phyloP scores from a whole-genome alignment of 2,797 vertebrate genomes.

The Pyrocephalus nanus region DNA sequence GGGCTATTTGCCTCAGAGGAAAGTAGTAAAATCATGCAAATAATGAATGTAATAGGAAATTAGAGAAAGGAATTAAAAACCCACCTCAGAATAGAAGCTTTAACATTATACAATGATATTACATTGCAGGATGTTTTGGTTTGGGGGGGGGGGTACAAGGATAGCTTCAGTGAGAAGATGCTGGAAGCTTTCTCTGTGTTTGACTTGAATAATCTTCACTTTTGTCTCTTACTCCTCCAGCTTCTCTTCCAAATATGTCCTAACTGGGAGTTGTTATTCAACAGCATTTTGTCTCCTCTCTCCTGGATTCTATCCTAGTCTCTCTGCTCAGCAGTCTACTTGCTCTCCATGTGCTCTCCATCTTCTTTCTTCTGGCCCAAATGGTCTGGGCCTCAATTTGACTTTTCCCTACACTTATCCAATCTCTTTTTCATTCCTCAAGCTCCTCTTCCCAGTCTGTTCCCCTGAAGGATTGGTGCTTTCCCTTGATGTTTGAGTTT shows the following conservation, averaged over 20 bases:
- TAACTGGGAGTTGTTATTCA: neutral
- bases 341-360: neutral
- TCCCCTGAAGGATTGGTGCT: neutral
- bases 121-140: neutral
- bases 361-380: neutral
- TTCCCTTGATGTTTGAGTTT: neutral
- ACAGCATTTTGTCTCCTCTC: neutral
- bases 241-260: neutral
- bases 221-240: neutral
- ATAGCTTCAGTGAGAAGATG: neutral
- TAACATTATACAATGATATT: neutral
- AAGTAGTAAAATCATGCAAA: neutral
- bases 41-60: neutral
- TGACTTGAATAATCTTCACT: neutral
- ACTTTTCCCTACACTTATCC: neutral
- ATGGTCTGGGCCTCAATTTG: neutral
- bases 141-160: fast-evolving
- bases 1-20: neutral
- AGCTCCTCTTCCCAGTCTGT: neutral
- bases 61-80: neutral
- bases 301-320: neutral
- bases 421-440: neutral
- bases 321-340: neutral
- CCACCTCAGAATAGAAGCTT: neutral
- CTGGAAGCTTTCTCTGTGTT: neutral